Percentiles rank a stretch among this genome's conserved stretches.
These are phyloP conservation scores for Premnoplex brunnescens DNA, from an alignment of 2,797 vertebrate species.

Conservation along the genomic window DNA sequence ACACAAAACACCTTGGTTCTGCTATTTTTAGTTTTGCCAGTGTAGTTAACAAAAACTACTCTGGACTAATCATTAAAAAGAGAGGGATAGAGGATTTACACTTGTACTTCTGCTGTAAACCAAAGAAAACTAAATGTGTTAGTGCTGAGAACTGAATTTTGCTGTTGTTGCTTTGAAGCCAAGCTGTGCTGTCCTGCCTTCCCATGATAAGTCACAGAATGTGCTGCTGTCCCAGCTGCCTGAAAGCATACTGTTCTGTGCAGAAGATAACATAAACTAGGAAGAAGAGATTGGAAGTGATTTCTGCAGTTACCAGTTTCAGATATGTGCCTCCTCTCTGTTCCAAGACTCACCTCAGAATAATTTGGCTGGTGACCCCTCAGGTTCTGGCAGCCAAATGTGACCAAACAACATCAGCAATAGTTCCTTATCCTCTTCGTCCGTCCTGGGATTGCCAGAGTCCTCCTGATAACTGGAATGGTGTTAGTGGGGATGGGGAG, in stretches of 20 bases:
- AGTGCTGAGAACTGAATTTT: neutral
- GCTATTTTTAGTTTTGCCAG: neutral
- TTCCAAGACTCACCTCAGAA: neutral
- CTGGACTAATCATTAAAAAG: neutral
- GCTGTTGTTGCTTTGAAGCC: rapidly evolving
- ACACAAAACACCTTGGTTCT: neutral
- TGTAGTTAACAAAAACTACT: neutral
- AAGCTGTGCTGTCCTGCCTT: neutral
- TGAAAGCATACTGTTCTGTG: neutral
- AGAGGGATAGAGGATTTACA: neutral
- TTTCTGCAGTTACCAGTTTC: neutral
- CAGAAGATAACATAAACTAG: neutral
- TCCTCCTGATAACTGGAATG: too few relatives aligned
- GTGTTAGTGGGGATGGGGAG: too few relatives aligned
- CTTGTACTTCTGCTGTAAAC: neutral
- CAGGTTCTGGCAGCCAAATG: neutral
- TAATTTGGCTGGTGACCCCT: neutral
- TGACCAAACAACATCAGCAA: neutral
- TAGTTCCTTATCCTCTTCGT: neutral
- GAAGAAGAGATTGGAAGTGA: neutral
- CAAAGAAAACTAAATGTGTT: neutral
- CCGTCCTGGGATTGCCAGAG: neutral
- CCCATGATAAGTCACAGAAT: neutral
- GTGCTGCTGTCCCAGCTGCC: neutral
- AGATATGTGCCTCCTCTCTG: rapidly evolving